A percentile compares a stretch with the other conserved stretches of the same genome.
Conservation (phyloP, 2,888 invertebrate genomes). For the Macaria liturata region DNA sequence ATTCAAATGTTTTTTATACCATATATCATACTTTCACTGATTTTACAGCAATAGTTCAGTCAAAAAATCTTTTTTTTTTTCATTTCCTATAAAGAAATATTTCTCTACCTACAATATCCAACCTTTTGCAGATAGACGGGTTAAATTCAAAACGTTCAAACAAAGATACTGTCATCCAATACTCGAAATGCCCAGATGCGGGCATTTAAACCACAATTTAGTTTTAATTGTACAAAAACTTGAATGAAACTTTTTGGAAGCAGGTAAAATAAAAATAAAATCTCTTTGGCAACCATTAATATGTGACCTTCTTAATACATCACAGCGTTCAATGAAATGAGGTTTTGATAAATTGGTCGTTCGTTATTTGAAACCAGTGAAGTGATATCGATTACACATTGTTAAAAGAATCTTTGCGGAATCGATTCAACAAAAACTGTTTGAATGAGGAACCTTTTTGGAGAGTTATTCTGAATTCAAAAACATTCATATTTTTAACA, state of each 20-base stretch:
- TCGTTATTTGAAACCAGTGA: constrained; percentile 64
- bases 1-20: background rate
- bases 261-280: constrained; percentile 33
- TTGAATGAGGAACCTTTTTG: constrained; percentile 53
- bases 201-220: constrained; percentile 56
- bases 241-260: constrained; percentile 39
- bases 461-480: constrained; percentile 34
- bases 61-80: too few species aligned
- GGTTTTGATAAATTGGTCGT: constrained; percentile 38
- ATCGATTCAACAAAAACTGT: constrained; percentile 59
- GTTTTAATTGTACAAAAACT: constrained; percentile 59
- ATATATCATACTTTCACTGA: too few species aligned
- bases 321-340: background rate
- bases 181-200: constrained; percentile 58
- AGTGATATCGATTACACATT: constrained; percentile 75
- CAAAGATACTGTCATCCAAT: constrained; percentile 64
- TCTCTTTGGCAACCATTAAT: constrained; percentile 13
- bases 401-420: constrained; percentile 48
- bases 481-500: constrained; percentile 1
- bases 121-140: constrained; percentile 30
- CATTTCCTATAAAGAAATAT: too few species aligned
- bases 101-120: too few species aligned
- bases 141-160: constrained; percentile 36
- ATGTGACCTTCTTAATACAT: constrained; percentile 10
- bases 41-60: too few species aligned